Conservation (phyloP, 2,113 vertebrate species). For the Menura novaehollandiae region DNA sequence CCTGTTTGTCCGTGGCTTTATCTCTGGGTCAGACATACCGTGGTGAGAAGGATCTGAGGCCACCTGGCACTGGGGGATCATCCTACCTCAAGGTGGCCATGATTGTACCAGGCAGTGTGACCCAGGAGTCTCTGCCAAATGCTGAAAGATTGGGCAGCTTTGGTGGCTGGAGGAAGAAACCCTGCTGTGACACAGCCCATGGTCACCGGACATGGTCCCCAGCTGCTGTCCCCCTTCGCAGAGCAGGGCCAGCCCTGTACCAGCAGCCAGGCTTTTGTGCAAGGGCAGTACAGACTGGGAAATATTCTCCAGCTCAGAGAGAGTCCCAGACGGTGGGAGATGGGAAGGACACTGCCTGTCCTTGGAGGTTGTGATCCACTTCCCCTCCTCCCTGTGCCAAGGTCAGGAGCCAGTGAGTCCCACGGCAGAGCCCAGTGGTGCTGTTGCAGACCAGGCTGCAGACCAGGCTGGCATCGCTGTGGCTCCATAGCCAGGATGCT, state of each 20-base stretch:
- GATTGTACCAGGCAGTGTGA: not conserved
- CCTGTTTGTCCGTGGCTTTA: not conserved
- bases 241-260: not conserved
- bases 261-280: not conserved
- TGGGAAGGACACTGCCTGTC: not conserved
- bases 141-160: not conserved
- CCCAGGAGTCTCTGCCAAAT: not conserved
- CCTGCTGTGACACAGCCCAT: accelerated
- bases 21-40: not conserved
- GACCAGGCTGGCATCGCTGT: accelerated
- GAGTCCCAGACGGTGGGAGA: accelerated
- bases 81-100: not conserved
- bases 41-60: not conserved
- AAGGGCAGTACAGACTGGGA: not conserved
- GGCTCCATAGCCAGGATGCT: not conserved
- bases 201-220: accelerated
- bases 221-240: accelerated
- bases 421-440: not conserved
- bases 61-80: accelerated
- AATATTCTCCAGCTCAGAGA: not conserved
- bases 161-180: not conserved
- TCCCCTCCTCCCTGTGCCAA: not conserved
- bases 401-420: not conserved
- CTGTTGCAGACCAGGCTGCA: accelerated
- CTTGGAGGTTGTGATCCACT: not conserved